These are phyloP conservation scores for Istiophorus platypterus DNA, from an alignment of 2,113 vertebrate species.

Conservation along the genomic window DNA sequence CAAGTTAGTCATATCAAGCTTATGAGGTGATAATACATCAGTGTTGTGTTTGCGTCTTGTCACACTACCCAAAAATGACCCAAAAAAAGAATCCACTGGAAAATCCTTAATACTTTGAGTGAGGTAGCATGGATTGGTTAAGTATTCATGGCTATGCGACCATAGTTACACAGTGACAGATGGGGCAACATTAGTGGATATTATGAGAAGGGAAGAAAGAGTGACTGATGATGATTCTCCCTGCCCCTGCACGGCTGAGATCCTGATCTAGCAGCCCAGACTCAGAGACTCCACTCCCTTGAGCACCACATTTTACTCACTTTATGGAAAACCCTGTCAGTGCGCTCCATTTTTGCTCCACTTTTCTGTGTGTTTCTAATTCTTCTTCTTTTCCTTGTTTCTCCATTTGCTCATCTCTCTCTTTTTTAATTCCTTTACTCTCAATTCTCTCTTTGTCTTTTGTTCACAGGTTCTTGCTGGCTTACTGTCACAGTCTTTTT, in stretches of 20 bases:
- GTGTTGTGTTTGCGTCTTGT: background rate
- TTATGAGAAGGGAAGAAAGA: constrained; percentile 29
- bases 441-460: constrained; percentile 40
- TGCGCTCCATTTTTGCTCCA: background rate
- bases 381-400: constrained; percentile 1
- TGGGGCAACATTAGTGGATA: constrained; percentile 13
- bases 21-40: background rate
- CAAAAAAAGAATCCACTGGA: background rate
- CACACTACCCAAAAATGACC: background rate
- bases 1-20: background rate
- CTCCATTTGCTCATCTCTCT: constrained; percentile 25
- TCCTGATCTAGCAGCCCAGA: constrained; percentile 40
- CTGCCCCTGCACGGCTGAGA: constrained; percentile 24
- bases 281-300: constrained; percentile 16
- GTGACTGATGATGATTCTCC: constrained; percentile 46
- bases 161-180: constrained; percentile 27
- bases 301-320: constrained; percentile 25
- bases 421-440: constrained; percentile 44
- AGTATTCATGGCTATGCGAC: constrained; percentile 18
- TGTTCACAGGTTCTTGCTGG: constrained; percentile 41
- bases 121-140: background rate
- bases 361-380: constrained; percentile 23
- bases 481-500: constrained; percentile 31
- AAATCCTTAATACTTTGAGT: background rate
- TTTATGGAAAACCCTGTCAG: constrained; percentile 37